Evolutionary conservation across 1,140 invertebrate genomes (phyloP).

Genomic region (Drosophila oshimai): DNA sequence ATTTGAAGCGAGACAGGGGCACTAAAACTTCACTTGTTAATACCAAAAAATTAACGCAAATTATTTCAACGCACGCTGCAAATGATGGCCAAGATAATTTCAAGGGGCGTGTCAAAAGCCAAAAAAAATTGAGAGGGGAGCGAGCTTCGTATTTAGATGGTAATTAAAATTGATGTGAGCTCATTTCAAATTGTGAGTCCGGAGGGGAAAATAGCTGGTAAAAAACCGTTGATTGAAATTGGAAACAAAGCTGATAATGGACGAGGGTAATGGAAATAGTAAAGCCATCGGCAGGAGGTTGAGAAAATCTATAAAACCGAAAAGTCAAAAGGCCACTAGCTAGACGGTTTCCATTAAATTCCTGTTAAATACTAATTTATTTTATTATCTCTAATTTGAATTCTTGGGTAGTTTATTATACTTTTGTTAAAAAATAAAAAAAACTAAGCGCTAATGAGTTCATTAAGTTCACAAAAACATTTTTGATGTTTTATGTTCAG

Average conservation of each 20-base stretch:
- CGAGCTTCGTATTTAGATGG: slow-evolving; percentile 6
- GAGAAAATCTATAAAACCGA: background rate
- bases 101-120: slow-evolving; percentile 17
- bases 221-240: slow-evolving; percentile 30
- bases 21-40: slow-evolving; percentile 38
- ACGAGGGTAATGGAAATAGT: slow-evolving; percentile 10
- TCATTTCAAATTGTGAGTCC: slow-evolving; percentile 19
- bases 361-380: background rate
- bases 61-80: slow-evolving; percentile 66
- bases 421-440: background rate
- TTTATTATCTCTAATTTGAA: background rate
- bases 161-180: slow-evolving; percentile 65
- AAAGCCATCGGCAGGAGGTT: background rate
- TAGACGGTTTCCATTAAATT: background rate
- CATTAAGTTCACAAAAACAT: no score
- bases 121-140: background rate
- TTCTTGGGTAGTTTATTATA: background rate
- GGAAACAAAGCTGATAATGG: slow-evolving; percentile 7
- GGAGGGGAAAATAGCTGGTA: background rate
- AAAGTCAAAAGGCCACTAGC: background rate
- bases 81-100: slow-evolving; percentile 47
- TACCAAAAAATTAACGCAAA: slow-evolving; percentile 58
- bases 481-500: no score
- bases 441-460: background rate
- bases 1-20: slow-evolving; percentile 27